These are phyloP conservation scores for Pseudocheirus occidentalis DNA, from an alignment of 2,797 vertebrate species.

Conservation along the genomic window DNA sequence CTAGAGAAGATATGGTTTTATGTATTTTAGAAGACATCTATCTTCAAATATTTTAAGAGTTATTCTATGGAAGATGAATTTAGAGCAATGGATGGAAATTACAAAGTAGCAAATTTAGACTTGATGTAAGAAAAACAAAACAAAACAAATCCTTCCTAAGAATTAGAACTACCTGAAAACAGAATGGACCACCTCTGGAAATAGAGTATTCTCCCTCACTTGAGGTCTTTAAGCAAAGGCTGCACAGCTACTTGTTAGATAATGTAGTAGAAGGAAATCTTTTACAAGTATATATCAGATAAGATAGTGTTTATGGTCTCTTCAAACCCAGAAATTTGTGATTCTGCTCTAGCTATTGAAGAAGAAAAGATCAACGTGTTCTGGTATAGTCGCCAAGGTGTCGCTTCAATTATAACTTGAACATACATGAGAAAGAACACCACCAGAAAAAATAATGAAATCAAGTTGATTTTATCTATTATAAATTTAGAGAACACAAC, in stretches of 20 bases:
- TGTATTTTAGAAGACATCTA: not conserved
- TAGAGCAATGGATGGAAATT: not conserved
- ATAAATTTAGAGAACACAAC: not conserved
- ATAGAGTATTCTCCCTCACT: not conserved
- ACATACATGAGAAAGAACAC: not conserved
- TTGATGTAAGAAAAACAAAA: not conserved
- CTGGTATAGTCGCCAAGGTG: not conserved
- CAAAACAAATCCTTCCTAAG: not conserved
- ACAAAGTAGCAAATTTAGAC: not conserved
- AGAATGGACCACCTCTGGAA: not conserved
- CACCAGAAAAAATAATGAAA: not conserved
- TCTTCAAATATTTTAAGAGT: not conserved
- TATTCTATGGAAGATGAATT: not conserved
- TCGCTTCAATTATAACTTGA: not conserved
- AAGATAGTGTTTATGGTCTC: not conserved
- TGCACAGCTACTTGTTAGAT: not conserved
- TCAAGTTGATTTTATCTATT: not conserved
- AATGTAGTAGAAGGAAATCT: not conserved
- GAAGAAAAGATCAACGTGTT: not conserved
- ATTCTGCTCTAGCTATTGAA: not conserved
- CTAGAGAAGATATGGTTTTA: not conserved
- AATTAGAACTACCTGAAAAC: not conserved
- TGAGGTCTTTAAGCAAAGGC: not conserved
- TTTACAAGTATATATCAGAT: not conserved
- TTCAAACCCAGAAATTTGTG: not conserved